These are phyloP conservation scores for Antechinus stuartii DNA, from an alignment of 2,113 vertebrate species.

Conservation along the genomic window DNA sequence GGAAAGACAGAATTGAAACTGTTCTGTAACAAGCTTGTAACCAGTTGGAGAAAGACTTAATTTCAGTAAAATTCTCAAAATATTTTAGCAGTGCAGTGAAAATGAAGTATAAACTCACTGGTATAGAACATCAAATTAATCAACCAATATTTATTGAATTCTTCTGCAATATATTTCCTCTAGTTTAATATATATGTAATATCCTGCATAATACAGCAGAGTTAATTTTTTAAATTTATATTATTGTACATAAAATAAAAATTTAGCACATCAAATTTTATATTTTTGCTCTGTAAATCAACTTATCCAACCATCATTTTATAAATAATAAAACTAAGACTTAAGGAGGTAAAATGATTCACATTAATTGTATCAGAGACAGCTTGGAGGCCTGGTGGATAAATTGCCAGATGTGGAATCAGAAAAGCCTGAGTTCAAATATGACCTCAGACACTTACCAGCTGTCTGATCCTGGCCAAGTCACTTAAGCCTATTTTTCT, in stretches of 20 bases:
- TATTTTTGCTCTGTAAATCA: not conserved
- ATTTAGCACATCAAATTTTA: not conserved
- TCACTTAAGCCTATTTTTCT: not conserved
- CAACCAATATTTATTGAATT: slow-evolving; percentile 26
- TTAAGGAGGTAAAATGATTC: not conserved
- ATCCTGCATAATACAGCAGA: not conserved
- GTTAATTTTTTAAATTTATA: not conserved
- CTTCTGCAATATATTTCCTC: not conserved
- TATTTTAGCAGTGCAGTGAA: not conserved
- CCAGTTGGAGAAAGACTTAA: not conserved
- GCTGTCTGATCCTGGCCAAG: not conserved
- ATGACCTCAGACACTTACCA: not conserved
- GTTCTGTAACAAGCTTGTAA: not conserved
- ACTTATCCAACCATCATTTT: not conserved
- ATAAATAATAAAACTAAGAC: not conserved
- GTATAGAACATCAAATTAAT: slow-evolving; percentile 16
- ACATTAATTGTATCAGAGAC: not conserved
- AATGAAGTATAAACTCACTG: slow-evolving; percentile 18
- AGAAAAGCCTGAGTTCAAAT: not conserved
- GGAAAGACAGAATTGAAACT: not conserved
- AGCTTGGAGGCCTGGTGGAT: not conserved
- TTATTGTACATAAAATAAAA: not conserved
- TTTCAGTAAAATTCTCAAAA: not conserved
- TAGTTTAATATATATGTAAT: not conserved
- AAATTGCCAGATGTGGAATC: not conserved